These are phyloP conservation scores for Drosophila equinoxialis DNA, from an alignment of 1,140 invertebrate genomes.

Conservation along the genomic window DNA sequence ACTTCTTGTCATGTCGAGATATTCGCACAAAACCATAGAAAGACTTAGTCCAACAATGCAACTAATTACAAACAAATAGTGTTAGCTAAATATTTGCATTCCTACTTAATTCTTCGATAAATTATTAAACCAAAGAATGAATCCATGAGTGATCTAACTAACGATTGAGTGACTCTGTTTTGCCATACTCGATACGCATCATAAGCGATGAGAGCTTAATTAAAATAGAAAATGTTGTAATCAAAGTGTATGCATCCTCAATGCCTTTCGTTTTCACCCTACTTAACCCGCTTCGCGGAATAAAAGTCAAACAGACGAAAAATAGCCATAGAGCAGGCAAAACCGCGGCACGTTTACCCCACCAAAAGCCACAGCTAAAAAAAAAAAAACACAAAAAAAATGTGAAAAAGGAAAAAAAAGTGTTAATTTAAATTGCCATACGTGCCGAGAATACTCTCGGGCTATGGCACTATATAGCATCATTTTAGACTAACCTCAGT, in stretches of 20 bases:
- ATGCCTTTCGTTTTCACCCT: not conserved
- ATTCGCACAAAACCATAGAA: not conserved
- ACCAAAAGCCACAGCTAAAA: slow-evolving; percentile 10
- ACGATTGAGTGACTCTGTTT: not conserved
- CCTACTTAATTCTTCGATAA: too few relatives aligned
- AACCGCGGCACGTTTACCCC: slow-evolving; percentile 76
- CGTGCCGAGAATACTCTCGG: slow-evolving; percentile 61
- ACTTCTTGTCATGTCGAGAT: slow-evolving; percentile 7
- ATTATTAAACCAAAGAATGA: too few relatives aligned
- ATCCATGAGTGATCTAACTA: not conserved
- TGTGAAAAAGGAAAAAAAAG: slow-evolving; percentile 55
- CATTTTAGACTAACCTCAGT: not conserved
- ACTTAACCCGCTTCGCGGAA: not conserved
- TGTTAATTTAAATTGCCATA: slow-evolving; percentile 81
- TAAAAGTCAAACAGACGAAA: slow-evolving; percentile 42
- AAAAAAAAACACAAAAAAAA: slow-evolving; percentile 37
- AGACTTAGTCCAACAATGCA: not conserved
- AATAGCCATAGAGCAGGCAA: slow-evolving; percentile 39
- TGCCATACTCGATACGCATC: slow-evolving; percentile 17
- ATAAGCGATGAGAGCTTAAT: slow-evolving; percentile 57
- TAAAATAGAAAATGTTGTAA: slow-evolving; percentile 63
- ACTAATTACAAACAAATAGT: slow-evolving; percentile 34
- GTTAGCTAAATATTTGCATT: too few relatives aligned
- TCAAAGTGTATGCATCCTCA: slow-evolving; percentile 25
- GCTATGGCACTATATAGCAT: slow-evolving; percentile 26